These are phyloP conservation scores for Maylandia zebra DNA, from an alignment of 2,113 vertebrate genomes.

Conservation along the genomic window DNA sequence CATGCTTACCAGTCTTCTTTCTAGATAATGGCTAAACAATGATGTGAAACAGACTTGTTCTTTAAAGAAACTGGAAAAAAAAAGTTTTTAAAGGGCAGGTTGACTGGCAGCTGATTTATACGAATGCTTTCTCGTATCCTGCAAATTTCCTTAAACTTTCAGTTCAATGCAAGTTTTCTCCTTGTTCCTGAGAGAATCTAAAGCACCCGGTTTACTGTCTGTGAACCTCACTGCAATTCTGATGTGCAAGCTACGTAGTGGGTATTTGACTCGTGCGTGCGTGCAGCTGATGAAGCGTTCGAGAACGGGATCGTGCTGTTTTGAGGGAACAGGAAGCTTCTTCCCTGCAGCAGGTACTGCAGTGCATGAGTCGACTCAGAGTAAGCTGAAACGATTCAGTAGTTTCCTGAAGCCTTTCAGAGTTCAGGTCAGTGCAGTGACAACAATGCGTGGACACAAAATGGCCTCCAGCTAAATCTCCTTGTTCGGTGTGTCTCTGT, in stretches of 20 bases:
- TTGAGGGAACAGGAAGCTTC: background rate
- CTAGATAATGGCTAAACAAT: background rate
- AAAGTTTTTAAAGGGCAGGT: background rate
- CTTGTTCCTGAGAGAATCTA: background rate
- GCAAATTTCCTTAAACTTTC: background rate
- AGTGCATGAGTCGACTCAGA: constrained; percentile 1
- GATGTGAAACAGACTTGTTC: background rate
- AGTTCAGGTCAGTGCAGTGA: constrained; percentile 26
- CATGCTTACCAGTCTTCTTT: background rate
- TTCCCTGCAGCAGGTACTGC: background rate
- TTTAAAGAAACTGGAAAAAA: background rate
- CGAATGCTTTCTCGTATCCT: background rate
- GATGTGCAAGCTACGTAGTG: background rate
- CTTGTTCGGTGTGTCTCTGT: background rate
- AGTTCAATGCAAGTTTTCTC: background rate
- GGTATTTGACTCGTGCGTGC: background rate
- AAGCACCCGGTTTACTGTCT: background rate
- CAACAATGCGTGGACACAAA: constrained; percentile 20
- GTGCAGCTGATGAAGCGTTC: background rate
- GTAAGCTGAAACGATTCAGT: constrained; percentile 4
- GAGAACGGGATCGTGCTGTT: background rate
- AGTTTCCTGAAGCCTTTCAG: constrained; percentile 11
- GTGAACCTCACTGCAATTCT: background rate
- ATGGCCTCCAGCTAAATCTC: constrained; percentile 5
- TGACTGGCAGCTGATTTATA: background rate